Conservation (phyloP, 2,797 vertebrate species). For the Sebastes iracundus region DNA sequence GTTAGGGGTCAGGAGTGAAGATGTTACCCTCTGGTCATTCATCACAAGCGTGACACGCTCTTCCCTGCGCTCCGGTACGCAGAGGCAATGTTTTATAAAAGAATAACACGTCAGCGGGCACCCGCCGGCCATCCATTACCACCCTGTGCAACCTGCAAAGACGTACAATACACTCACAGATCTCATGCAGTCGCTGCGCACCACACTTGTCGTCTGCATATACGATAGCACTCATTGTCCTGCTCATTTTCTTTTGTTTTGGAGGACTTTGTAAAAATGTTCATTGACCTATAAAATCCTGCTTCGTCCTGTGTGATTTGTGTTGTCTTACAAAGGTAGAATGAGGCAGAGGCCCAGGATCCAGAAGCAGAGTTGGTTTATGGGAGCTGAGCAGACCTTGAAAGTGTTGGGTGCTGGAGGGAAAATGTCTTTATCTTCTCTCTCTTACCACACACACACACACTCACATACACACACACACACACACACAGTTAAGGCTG, state of each 20-base stretch:
- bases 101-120: constrained; percentile 87
- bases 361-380: constrained; percentile 40
- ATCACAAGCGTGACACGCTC: constrained; percentile 84
- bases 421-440: constrained; percentile 61
- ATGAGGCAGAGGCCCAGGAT: constrained; percentile 52
- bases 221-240: constrained; percentile 1
- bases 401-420: constrained; percentile 41
- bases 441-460: constrained; percentile 12
- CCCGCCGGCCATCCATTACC: constrained; percentile 84
- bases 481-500: constrained; percentile 2
- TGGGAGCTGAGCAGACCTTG: constrained; percentile 35
- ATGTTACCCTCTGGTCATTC: constrained; percentile 85
- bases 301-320: constrained; percentile 59
- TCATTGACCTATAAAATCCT: neutral
- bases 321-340: constrained; percentile 54
- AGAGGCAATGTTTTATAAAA: constrained; percentile 89
- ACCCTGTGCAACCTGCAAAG: constrained; percentile 62
- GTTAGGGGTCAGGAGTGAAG: constrained; percentile 86
- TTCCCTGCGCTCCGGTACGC: constrained; percentile 78
- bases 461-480: neutral
- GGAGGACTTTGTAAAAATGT: neutral
- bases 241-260: neutral
- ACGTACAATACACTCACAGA: constrained; percentile 47
- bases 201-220: constrained; percentile 30
- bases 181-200: constrained; percentile 23